phyloP scores from a whole-genome alignment of 2,888 invertebrate species.

The Conomelus anceps region DNA sequence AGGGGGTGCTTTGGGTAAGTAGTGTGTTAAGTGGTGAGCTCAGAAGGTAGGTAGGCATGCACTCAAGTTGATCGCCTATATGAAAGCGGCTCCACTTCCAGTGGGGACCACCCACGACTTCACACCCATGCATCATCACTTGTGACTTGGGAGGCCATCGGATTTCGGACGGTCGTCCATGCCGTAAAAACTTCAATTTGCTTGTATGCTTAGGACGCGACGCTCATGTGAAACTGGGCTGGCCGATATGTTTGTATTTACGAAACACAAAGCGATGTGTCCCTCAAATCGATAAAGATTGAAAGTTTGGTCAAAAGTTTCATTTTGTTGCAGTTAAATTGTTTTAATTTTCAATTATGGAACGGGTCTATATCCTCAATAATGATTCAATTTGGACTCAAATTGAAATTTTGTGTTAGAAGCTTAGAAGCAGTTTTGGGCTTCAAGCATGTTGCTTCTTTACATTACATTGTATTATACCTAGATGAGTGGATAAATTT shows the following conservation, averaged over 20 bases:
- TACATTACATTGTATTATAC: too few species aligned
- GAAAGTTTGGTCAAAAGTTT: not conserved
- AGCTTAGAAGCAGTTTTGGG: too few species aligned
- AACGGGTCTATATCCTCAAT: too few species aligned
- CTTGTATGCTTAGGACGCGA: not conserved
- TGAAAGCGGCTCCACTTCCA: too few species aligned
- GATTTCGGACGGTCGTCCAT: too few species aligned
- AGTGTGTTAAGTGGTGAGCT: not conserved
- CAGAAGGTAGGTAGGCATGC: not conserved
- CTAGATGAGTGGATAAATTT: too few species aligned
- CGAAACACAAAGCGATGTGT: not conserved
- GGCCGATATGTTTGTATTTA: not conserved
- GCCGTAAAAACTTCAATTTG: not conserved
- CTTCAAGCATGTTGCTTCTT: too few species aligned
- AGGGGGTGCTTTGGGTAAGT: not conserved
- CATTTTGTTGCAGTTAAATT: too few species aligned
- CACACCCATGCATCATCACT: not conserved
- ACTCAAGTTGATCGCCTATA: not conserved
- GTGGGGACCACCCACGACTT: not conserved
- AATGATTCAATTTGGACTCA: too few species aligned
- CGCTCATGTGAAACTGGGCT: not conserved
- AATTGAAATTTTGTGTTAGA: too few species aligned
- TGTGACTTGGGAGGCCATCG: not conserved
- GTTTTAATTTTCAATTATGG: too few species aligned
- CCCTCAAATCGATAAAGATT: not conserved